phyloP scores from a whole-genome alignment of 2,888 invertebrate species.

The Hylaea fasciaria region DNA sequence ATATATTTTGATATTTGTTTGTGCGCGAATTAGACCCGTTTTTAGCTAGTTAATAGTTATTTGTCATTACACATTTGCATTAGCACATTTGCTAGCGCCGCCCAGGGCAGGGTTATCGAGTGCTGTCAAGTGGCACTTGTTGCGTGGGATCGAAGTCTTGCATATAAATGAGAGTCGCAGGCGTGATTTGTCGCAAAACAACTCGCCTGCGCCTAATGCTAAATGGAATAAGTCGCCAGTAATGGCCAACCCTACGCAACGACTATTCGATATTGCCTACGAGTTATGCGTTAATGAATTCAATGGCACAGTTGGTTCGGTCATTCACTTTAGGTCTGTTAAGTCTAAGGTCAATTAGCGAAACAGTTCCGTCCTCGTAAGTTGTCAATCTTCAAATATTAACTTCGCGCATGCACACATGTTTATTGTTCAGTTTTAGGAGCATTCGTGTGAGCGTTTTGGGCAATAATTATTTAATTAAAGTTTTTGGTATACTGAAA shows the following conservation, averaged over 20 bases:
- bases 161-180: slow-evolving; percentile 62
- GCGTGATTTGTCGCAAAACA: slow-evolving; percentile 66
- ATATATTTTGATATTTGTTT: too few species aligned
- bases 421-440: not conserved
- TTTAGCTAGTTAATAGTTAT: too few species aligned
- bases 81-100: slow-evolving; percentile 6
- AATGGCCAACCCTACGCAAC: slow-evolving; percentile 19
- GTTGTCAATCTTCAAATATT: not conserved
- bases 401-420: not conserved
- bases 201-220: slow-evolving; percentile 57
- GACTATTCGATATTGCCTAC: slow-evolving; percentile 1
- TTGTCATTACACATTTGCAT: too few species aligned
- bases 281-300: not conserved
- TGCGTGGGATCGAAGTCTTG: slow-evolving; percentile 71
- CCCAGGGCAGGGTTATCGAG: slow-evolving; percentile 45
- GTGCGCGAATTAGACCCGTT: too few species aligned
- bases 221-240: slow-evolving; percentile 48
- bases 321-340: not conserved
- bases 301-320: not conserved
- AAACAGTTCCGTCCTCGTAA: not conserved
- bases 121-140: slow-evolving; percentile 68
- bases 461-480: too few species aligned
- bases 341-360: not conserved
- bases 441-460: not conserved
- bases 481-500: too few species aligned